A percentile compares a stretch with the other conserved stretches of the same genome.
phyloP scores from a whole-genome alignment of 2,797 vertebrate species.

The Manis crassicaudata region DNA sequence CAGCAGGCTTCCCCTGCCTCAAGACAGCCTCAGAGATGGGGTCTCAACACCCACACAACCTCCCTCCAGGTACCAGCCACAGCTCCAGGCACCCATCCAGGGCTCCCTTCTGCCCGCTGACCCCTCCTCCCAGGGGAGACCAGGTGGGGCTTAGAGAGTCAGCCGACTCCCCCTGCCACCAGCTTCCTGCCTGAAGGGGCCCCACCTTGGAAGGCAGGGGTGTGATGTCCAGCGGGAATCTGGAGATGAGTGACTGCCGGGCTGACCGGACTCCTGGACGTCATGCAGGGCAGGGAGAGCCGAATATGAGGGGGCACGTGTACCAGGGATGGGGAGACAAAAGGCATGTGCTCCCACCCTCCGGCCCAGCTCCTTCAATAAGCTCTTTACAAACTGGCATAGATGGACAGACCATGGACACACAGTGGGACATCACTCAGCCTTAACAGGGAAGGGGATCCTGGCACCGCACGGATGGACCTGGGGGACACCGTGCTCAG shows the following conservation, averaged over 20 bases:
- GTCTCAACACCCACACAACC: background rate
- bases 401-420: rapidly evolving
- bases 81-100: rapidly evolving
- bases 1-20: background rate
- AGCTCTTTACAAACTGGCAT: rapidly evolving
- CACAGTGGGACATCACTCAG: rapidly evolving
- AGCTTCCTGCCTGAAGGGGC: background rate
- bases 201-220: rapidly evolving
- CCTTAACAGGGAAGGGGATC: background rate
- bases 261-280: too few relatives aligned
- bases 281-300: background rate
- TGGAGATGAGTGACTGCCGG: background rate
- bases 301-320: rapidly evolving
- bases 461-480: rapidly evolving
- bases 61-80: background rate
- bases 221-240: background rate
- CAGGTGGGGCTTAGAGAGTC: background rate
- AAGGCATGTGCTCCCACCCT: too few relatives aligned
- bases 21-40: background rate
- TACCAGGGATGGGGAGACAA: rapidly evolving
- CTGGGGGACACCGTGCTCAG: rapidly evolving
- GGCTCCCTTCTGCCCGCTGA: background rate
- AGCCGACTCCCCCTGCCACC: background rate
- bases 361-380: rapidly evolving
- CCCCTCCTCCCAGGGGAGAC: too few relatives aligned